Evolutionary conservation across 2,888 invertebrate genomes (phyloP).

Genomic region (Epinotia brunnichana): DNA sequence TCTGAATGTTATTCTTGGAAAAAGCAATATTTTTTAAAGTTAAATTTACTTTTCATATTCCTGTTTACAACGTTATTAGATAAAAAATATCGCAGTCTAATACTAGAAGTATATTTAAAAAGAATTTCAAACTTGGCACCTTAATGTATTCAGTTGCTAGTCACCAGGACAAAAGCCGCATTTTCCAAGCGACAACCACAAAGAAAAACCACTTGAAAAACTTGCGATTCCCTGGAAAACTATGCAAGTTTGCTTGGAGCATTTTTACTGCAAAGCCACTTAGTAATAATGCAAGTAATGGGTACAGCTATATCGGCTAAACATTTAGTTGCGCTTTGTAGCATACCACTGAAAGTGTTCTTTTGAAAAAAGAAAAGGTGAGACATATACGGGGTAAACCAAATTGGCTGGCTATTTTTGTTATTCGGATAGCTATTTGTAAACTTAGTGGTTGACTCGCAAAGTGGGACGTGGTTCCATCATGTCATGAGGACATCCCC

Average conservation of each 20-base stretch:
- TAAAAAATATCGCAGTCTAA: not conserved
- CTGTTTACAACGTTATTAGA: not conserved
- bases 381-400: too few species aligned
- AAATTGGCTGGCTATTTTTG: too few species aligned
- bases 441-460: too few species aligned
- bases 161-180: constrained; percentile 17
- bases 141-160: constrained; percentile 22
- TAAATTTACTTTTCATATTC: too few species aligned
- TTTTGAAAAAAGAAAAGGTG: too few species aligned
- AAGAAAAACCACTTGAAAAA: constrained; percentile 33
- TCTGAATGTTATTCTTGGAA: too few species aligned
- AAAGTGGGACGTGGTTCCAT: too few species aligned
- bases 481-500: too few species aligned
- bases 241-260: constrained; percentile 33
- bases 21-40: too few species aligned
- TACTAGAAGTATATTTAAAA: not conserved
- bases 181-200: constrained; percentile 25
- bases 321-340: constrained; percentile 1
- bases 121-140: constrained; percentile 3
- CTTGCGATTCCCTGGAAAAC: constrained; percentile 26
- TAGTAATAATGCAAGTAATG: constrained; percentile 17
- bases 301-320: constrained; percentile 5
- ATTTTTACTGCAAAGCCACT: constrained; percentile 28
- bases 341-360: not conserved
- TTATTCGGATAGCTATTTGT: too few species aligned